Evolutionary conservation across 2,888 invertebrate genomes (phyloP), one percentile per base, ranked within the genome.

Genomic region (Drosophila meridionalis): DNA sequence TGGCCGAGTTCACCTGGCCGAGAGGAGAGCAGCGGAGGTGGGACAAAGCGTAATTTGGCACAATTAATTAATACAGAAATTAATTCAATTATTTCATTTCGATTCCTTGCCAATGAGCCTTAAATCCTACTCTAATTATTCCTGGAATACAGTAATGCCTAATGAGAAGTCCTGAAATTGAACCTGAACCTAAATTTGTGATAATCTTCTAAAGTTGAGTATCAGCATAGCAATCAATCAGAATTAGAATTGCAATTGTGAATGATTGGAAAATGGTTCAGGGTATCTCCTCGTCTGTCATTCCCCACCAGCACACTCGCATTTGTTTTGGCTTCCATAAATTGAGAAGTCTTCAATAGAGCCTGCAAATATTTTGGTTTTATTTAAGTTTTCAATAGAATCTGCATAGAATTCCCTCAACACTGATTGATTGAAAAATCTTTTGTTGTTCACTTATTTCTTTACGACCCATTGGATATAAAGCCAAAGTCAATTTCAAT

Each of bases 1-100:
- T 20, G 50, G 50, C 0, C 34, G 20, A 52, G 20, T 52, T 12
- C 11, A 55, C 67, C 66, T 73, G 47, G 34, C 6, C 34, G 32
- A 14, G 55, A 53, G 36, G 8, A 3, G 50, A 20, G 42, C 0
- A 7, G 45, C 9, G 20, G 20, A 43, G 30, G 8, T 3, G 3
- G 6, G 7, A 30, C 48, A 30, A 30, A 5, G 11, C 20, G 20
- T 34, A 52, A 20, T 11, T 52, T 52, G n/a, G 11, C 7, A 7
- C 12, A 52, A 36, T 36, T 52, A 36, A 52, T 52, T 52, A 36
- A 52, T 36, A 3, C 12, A 52, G 20, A 26, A 34, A 52, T 34
- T 36, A 20, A 52, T 52, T 52, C 52, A 52, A 52, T 52, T 52
- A 52, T 12, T 52, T 20, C 20, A 26, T 11, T 52, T 12, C 34